Percentiles rank a stretch among this genome's conserved stretches.
Conservation (phyloP, 2,113 vertebrate genomes). For the Riparia riparia region DNA sequence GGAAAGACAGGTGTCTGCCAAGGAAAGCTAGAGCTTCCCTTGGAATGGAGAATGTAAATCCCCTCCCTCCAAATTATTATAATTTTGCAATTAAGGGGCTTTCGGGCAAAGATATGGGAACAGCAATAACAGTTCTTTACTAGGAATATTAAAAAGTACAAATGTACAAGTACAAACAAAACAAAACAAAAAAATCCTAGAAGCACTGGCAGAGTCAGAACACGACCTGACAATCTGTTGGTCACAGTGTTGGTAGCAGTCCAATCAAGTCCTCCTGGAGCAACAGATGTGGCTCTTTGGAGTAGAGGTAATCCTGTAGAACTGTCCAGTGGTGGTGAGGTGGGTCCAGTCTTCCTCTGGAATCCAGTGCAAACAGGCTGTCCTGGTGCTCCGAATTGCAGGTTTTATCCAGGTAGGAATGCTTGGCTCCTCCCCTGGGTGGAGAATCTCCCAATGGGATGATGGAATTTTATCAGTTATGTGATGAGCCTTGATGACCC, state of each 20-base stretch:
- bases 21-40: background rate
- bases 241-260: background rate
- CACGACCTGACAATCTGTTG: background rate
- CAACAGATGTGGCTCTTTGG: background rate
- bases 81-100: background rate
- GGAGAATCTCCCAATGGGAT: background rate
- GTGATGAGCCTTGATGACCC: background rate
- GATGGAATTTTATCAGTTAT: background rate
- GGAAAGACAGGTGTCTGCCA: background rate
- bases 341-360: background rate
- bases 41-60: background rate
- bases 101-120: background rate
- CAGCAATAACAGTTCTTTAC: background rate
- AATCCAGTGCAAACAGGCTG: background rate
- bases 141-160: background rate
- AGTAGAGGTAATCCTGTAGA: background rate
- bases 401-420: background rate
- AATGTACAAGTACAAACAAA: background rate
- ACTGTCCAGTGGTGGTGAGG: background rate
- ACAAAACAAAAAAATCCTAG: background rate
- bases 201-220: background rate
- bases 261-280: background rate
- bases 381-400: background rate
- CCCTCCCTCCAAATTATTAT: background rate
- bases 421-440: background rate